These are phyloP conservation scores for Solea solea DNA, from an alignment of 2,113 vertebrate genomes.

Conservation along the genomic window DNA sequence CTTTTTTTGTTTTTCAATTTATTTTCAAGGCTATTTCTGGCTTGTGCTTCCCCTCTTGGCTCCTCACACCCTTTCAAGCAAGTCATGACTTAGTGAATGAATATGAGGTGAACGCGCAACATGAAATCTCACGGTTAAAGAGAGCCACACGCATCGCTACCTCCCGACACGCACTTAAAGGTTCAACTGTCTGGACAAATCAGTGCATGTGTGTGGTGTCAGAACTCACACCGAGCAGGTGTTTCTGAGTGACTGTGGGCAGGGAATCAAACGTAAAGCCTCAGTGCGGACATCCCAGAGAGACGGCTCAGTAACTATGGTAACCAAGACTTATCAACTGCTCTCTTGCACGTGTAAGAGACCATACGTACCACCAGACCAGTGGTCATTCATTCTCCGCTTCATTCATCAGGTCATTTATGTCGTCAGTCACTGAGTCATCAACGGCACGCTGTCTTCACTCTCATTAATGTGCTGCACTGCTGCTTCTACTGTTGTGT, in stretches of 20 bases:
- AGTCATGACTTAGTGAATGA: background rate
- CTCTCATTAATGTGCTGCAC: no score
- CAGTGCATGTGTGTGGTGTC: background rate
- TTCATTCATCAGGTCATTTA: constrained; percentile 22
- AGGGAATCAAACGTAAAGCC: background rate
- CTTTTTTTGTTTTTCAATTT: constrained; percentile 14
- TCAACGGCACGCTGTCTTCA: background rate
- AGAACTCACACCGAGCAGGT: background rate
- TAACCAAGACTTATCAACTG: constrained; percentile 25
- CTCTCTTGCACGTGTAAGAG: background rate
- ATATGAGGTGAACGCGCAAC: background rate
- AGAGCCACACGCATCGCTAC: background rate
- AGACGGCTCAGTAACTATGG: constrained; percentile 42
- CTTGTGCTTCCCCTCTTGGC: no score
- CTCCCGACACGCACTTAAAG: background rate
- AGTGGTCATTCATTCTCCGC: constrained; percentile 11
- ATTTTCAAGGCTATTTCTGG: background rate
- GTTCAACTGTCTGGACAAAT: background rate
- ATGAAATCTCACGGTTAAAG: no score
- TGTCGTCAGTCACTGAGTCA: background rate
- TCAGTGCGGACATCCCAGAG: constrained; percentile 1
- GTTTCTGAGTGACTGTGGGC: constrained; percentile 1
- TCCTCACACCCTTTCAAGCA: background rate
- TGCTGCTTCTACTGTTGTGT: no score
- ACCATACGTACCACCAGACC: no score